phyloP scores from a whole-genome alignment of 2,888 invertebrate genomes.

The Ommatoiulus sabulosus region DNA sequence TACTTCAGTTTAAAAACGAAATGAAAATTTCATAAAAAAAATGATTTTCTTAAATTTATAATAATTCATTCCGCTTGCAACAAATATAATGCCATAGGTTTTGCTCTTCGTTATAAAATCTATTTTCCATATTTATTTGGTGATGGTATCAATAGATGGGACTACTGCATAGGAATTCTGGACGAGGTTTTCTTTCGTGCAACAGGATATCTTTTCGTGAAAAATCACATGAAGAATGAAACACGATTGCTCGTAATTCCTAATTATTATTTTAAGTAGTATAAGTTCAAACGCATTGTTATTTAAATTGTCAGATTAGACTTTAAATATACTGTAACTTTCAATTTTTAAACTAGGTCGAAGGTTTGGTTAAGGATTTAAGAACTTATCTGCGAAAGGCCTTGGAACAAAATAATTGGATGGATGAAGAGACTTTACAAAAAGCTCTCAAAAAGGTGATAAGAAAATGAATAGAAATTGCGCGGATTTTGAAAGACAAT shows the following conservation, averaged over 20 bases:
- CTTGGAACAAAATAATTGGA: slow-evolving; percentile 55
- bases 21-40: too few relatives aligned
- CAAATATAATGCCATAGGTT: too few relatives aligned
- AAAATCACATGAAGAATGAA: slow-evolving; percentile 47
- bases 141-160: slow-evolving; percentile 50
- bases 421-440: slow-evolving; percentile 57
- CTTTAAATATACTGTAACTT: background rate
- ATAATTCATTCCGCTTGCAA: too few relatives aligned
- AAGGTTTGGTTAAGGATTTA: slow-evolving; percentile 53
- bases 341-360: slow-evolving; percentile 50
- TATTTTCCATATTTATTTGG: too few relatives aligned
- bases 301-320: background rate
- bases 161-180: slow-evolving; percentile 28
- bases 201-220: slow-evolving; percentile 54
- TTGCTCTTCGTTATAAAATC: too few relatives aligned
- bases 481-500: background rate
- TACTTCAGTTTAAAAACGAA: too few relatives aligned
- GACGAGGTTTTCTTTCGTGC: slow-evolving; percentile 48
- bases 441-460: slow-evolving; percentile 57
- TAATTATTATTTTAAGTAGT: background rate
- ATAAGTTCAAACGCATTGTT: background rate
- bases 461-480: background rate
- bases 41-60: too few relatives aligned
- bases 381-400: slow-evolving; percentile 11
- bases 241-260: slow-evolving; percentile 52